Percentiles rank a stretch among this genome's conserved stretches.
phyloP scores from a whole-genome alignment of 2,797 vertebrate genomes.

The Remorina albescens region DNA sequence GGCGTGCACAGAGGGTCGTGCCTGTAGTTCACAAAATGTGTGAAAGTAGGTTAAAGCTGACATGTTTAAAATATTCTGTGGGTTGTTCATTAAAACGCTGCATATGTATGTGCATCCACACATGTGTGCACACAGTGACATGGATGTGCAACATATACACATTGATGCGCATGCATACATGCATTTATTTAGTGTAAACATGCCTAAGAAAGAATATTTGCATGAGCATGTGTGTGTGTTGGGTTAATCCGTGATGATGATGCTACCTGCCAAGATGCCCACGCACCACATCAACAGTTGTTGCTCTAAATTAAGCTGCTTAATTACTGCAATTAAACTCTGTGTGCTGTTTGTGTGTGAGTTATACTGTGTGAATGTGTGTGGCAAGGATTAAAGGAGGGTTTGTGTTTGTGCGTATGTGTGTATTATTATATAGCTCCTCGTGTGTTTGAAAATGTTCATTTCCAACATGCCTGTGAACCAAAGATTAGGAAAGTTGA shows the following conservation, averaged over 20 bases:
- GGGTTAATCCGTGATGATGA: conserved; percentile 72
- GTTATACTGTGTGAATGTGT: conserved; percentile 42
- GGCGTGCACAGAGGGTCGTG: conserved; percentile 60
- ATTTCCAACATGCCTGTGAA: conserved; percentile 33
- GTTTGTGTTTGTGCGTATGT: conserved; percentile 16
- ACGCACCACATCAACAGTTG: conserved; percentile 74
- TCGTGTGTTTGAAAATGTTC: conserved; percentile 24
- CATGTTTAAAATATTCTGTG: conserved; percentile 67
- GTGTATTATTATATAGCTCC: conserved; percentile 23
- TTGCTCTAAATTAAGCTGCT: conserved; percentile 78
- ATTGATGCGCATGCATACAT: conserved; percentile 26
- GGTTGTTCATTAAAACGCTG: conserved; percentile 58
- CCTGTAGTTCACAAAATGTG: conserved; percentile 66
- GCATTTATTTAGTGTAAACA: conserved; percentile 57
- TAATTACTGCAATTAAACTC: conserved; percentile 82
- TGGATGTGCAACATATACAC: conserved; percentile 5
- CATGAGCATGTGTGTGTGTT: conserved; percentile 55
- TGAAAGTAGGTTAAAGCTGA: conserved; percentile 77
- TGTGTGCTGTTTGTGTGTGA: conserved; percentile 63
- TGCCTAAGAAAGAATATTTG: conserved; percentile 67
- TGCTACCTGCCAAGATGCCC: conserved; percentile 74
- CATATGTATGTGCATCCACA: conserved; percentile 31
- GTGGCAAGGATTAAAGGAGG: conserved; percentile 11
- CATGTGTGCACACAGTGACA: not conserved
- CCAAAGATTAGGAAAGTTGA: conserved; percentile 49